Conservation (phyloP, 2,113 vertebrate species). For the Mugil cephalus region DNA sequence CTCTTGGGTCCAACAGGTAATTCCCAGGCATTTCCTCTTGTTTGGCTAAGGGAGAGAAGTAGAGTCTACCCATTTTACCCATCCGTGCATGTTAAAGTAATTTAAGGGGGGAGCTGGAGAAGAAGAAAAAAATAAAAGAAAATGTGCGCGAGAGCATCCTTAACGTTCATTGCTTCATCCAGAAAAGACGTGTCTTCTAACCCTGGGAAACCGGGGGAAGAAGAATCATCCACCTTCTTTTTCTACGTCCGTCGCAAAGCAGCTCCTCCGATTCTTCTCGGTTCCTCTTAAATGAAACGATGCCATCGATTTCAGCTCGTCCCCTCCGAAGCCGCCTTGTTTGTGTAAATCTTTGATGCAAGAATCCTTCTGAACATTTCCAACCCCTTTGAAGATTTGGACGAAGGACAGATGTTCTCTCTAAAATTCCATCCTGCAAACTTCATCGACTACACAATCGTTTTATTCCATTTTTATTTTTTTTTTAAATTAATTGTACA, state of each 20-base stretch:
- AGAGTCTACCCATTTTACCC: slow-evolving; percentile 50
- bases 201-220: slow-evolving; percentile 50
- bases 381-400: background rate
- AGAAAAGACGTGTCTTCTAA: slow-evolving; percentile 66
- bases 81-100: slow-evolving; percentile 75
- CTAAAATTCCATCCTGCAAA: background rate
- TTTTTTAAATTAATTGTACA: too few relatives aligned
- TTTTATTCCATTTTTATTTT: too few relatives aligned
- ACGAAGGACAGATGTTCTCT: background rate
- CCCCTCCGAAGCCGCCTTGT: slow-evolving; percentile 24
- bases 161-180: slow-evolving; percentile 73
- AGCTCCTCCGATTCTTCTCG: slow-evolving; percentile 47
- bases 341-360: slow-evolving; percentile 51
- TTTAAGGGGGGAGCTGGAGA: slow-evolving; percentile 24
- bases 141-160: slow-evolving; percentile 34
- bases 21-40: slow-evolving; percentile 78
- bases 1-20: slow-evolving; percentile 74
- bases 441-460: too few relatives aligned
- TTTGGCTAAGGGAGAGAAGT: slow-evolving; percentile 58
- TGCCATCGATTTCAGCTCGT: slow-evolving; percentile 41
- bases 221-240: slow-evolving; percentile 39
- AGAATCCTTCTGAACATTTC: slow-evolving; percentile 13
- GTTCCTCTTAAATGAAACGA: slow-evolving; percentile 30
- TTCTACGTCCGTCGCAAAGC: slow-evolving; percentile 52
- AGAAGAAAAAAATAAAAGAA: slow-evolving; percentile 9